These are phyloP conservation scores for Semicossyphus pulcher DNA, from an alignment of 2,113 vertebrate species.

Conservation along the genomic window DNA sequence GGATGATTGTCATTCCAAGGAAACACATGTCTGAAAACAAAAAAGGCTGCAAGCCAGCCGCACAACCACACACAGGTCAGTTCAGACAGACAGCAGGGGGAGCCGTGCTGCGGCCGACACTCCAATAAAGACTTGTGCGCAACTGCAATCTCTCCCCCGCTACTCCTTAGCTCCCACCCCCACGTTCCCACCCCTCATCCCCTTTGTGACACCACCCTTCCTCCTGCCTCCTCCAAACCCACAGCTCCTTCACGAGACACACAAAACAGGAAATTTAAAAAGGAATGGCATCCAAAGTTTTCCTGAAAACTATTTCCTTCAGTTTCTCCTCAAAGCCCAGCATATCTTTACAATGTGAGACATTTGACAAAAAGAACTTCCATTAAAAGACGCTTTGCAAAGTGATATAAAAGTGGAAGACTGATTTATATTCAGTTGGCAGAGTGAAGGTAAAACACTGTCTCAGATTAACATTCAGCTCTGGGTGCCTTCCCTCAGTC, in stretches of 20 bases:
- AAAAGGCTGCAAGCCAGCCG: conserved; percentile 56
- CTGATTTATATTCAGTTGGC: not conserved
- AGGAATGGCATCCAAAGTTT: not conserved
- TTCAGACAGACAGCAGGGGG: conserved; percentile 70
- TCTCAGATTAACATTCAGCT: conserved; percentile 2
- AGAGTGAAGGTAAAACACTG: not conserved
- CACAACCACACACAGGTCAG: conserved; percentile 31
- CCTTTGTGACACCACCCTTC: conserved; percentile 12
- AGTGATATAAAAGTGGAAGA: not conserved
- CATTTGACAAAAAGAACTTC: not conserved
- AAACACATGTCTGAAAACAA: conserved; percentile 43
- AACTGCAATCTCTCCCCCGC: conserved; percentile 12
- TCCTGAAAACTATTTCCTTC: not conserved
- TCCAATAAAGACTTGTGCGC: conserved; percentile 29
- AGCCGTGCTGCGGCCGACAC: conserved; percentile 13
- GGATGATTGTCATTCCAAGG: conserved; percentile 50
- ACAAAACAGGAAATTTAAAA: not conserved
- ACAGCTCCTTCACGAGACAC: not conserved
- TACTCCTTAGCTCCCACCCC: not conserved
- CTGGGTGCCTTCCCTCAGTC: not conserved
- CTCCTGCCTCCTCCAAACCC: conserved; percentile 6
- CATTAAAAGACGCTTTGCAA: not conserved
- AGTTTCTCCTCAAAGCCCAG: not conserved
- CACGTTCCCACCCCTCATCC: not conserved
- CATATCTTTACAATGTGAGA: not conserved